Percentiles rank a stretch among this genome's conserved stretches.
Evolutionary conservation across 2,113 vertebrate species (phyloP).

Genomic region (Siniperca knerii): DNA sequence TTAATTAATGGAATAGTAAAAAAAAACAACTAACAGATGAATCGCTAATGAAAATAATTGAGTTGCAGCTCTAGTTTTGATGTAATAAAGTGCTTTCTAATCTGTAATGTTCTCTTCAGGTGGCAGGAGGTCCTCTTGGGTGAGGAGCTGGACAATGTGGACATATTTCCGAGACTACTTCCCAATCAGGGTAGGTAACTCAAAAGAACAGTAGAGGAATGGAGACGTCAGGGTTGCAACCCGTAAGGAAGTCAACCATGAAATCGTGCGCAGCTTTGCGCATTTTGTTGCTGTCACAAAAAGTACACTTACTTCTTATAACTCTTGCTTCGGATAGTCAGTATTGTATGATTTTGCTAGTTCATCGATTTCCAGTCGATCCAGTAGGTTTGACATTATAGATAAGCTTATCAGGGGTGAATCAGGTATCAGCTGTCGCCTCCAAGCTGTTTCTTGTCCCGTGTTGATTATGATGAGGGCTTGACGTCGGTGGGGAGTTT

Average conservation of each 20-base stretch:
- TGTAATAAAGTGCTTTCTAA: neutral
- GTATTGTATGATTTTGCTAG: neutral
- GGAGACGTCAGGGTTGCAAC: neutral
- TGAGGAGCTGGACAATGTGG: slow-evolving; percentile 96
- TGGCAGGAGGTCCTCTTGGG: slow-evolving; percentile 95
- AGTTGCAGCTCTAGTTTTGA: neutral
- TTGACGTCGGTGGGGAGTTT: slow-evolving; percentile 58
- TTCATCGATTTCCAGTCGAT: slow-evolving; percentile 24
- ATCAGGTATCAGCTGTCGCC: slow-evolving; percentile 30
- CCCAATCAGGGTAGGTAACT: slow-evolving; percentile 88
- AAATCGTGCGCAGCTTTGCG: neutral
- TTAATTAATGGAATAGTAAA: neutral
- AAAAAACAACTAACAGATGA: neutral
- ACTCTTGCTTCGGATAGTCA: neutral
- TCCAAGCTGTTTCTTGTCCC: slow-evolving; percentile 45
- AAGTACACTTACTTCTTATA: neutral
- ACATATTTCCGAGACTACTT: slow-evolving; percentile 97
- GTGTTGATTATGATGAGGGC: slow-evolving; percentile 44
- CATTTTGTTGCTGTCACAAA: neutral
- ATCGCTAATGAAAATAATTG: neutral
- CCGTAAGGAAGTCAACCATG: neutral
- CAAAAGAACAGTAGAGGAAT: neutral
- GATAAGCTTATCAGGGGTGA: slow-evolving; percentile 60
- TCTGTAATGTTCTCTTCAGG: slow-evolving; percentile 78
- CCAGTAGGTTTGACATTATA: neutral